Conservation (phyloP, 2,797 vertebrate genomes). For the Masticophis lateralis region DNA sequence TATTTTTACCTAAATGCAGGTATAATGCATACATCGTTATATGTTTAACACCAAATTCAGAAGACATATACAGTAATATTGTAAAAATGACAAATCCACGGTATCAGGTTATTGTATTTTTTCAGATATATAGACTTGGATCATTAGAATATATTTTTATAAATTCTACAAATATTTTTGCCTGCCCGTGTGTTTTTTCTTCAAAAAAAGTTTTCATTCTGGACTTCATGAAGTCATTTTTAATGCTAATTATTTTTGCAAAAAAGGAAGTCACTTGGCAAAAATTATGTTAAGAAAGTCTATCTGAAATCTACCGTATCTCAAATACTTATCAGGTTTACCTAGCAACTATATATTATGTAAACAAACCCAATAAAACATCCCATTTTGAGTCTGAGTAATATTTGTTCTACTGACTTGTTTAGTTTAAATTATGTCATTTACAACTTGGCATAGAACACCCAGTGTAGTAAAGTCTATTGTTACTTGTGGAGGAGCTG, state of each 20-base stretch:
- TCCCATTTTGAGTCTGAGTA: conserved; percentile 16
- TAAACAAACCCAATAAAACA: conserved; percentile 34
- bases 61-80: neutral
- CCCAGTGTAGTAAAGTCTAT: conserved; percentile 56
- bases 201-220: conserved; percentile 28
- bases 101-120: neutral
- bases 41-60: neutral
- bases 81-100: neutral
- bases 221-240: conserved; percentile 31
- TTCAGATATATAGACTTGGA: neutral
- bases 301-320: neutral
- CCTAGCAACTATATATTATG: conserved; percentile 18
- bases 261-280: conserved; percentile 4
- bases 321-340: conserved; percentile 22
- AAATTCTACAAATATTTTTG: conserved; percentile 6
- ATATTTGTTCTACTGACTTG: conserved; percentile 44
- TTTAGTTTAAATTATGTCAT: conserved; percentile 60
- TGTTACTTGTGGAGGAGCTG: conserved; percentile 50
- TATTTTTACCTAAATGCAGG: neutral
- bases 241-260: conserved; percentile 26
- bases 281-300: conserved; percentile 25
- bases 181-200: conserved; percentile 1
- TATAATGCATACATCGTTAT: neutral
- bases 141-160: neutral
- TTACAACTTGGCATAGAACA: conserved; percentile 53